Conservation (phyloP, 2,888 invertebrate genomes). For the Tiliacea aurago region DNA sequence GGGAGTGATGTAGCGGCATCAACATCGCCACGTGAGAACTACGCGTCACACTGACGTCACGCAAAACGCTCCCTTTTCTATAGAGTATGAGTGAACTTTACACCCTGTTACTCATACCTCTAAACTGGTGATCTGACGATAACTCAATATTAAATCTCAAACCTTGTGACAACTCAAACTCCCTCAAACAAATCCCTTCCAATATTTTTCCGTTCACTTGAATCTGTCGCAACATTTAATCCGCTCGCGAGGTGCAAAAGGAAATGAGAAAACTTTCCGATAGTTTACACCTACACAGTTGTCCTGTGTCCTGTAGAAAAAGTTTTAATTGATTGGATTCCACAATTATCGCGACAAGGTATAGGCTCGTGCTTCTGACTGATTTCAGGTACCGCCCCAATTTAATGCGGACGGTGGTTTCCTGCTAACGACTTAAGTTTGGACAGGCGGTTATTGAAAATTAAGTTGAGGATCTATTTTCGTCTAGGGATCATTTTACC, state of each 20-base stretch:
- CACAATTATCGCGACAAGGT: slow-evolving; percentile 40
- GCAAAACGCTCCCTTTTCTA: no score
- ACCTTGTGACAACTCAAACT: background rate
- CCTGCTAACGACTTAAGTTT: slow-evolving; percentile 34
- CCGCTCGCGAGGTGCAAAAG: slow-evolving; percentile 36
- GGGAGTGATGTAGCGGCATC: no score
- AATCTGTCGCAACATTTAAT: slow-evolving; percentile 49
- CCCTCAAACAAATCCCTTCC: background rate
- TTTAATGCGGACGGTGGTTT: slow-evolving; percentile 24
- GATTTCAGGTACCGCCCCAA: slow-evolving; percentile 30
- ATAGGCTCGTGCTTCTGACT: slow-evolving; percentile 21
- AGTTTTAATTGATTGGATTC: slow-evolving; percentile 69
- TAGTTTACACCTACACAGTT: slow-evolving; percentile 52
- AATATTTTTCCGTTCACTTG: slow-evolving; percentile 27
- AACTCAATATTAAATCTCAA: background rate
- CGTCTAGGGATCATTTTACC: background rate
- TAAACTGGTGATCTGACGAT: no score
- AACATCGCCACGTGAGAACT: no score
- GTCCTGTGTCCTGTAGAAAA: slow-evolving; percentile 49
- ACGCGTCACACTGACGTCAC: no score
- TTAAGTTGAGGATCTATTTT: background rate
- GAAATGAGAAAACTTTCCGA: slow-evolving; percentile 70
- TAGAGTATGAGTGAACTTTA: no score
- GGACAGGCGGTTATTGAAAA: slow-evolving; percentile 34
- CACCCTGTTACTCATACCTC: no score